Conservation (phyloP, 2,797 vertebrate species). For the Pipistrellus pygmaeus region DNA sequence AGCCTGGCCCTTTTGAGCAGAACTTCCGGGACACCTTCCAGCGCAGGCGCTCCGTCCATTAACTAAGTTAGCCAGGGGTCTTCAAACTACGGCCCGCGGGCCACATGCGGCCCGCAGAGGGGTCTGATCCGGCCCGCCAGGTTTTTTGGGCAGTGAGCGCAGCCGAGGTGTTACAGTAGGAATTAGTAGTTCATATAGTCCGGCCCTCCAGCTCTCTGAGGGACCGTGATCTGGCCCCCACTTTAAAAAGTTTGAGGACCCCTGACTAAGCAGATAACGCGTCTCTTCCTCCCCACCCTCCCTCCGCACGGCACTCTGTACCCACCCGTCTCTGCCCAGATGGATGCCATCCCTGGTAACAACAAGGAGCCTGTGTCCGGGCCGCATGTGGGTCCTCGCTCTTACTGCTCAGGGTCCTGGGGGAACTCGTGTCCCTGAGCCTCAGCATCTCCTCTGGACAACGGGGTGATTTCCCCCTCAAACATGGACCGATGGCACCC, state of each 20-base stretch:
- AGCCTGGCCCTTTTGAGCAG: neutral
- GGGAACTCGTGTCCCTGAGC: neutral
- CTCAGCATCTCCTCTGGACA: neutral
- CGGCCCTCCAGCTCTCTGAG: no score
- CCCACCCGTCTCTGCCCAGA: neutral
- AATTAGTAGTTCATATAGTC: no score
- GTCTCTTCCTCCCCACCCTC: neutral
- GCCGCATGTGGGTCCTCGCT: neutral
- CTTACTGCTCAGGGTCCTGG: neutral
- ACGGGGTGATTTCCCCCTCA: neutral
- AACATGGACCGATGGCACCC: neutral
- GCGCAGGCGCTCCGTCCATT: accelerated
- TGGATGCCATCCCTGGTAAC: neutral
- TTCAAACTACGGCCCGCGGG: no score
- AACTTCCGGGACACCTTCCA: neutral
- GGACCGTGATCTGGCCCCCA: no score
- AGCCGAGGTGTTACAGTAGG: no score
- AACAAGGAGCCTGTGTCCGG: accelerated
- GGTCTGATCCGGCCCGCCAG: no score
- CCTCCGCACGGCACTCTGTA: neutral
- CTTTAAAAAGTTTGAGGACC: no score
- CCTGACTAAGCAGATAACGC: neutral
- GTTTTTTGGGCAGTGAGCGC: no score
- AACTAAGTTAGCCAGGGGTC: no score
- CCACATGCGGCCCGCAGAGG: no score